phyloP scores from a whole-genome alignment of 2,888 invertebrate genomes.

The Cristatella mucedo region DNA sequence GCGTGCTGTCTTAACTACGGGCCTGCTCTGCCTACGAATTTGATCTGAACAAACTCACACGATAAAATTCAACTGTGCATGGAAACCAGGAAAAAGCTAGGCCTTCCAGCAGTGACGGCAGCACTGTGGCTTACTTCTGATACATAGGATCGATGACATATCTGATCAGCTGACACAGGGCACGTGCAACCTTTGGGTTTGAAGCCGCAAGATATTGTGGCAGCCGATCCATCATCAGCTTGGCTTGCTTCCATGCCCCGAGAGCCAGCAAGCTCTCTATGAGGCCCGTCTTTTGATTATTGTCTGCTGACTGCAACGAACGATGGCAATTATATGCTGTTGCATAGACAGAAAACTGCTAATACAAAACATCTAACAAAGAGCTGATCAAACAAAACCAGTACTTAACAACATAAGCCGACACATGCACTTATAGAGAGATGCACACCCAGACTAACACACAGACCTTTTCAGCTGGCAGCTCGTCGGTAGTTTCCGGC shows the following conservation, averaged over 20 bases:
- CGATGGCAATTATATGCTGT: neutral
- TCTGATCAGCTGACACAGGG: conserved; percentile 63
- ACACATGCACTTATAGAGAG: neutral
- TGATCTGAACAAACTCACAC: too few relatives aligned
- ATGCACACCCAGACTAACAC: neutral
- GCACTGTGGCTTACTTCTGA: conserved; percentile 55
- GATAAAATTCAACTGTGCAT: too few relatives aligned
- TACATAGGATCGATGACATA: conserved; percentile 72
- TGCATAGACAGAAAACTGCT: neutral
- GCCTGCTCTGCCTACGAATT: too few relatives aligned
- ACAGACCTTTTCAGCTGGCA: too few relatives aligned
- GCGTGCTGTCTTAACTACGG: too few relatives aligned
- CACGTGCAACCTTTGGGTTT: conserved; percentile 58
- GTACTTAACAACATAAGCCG: neutral
- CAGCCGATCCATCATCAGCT: conserved; percentile 58
- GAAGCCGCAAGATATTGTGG: conserved; percentile 61
- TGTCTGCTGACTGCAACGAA: conserved; percentile 13
- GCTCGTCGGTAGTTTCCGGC: conserved; percentile 20
- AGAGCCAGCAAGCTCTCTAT: conserved; percentile 71
- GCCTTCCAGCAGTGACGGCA: too few relatives aligned
- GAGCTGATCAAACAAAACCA: neutral
- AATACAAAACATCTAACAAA: too few relatives aligned
- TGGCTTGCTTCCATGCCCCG: conserved; percentile 77
- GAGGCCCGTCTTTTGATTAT: conserved; percentile 82
- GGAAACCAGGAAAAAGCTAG: too few relatives aligned